Evolutionary conservation across 2,888 invertebrate genomes (phyloP), one percentile per base, ranked within the genome.

Genomic region (Limenitis camilla): DNA sequence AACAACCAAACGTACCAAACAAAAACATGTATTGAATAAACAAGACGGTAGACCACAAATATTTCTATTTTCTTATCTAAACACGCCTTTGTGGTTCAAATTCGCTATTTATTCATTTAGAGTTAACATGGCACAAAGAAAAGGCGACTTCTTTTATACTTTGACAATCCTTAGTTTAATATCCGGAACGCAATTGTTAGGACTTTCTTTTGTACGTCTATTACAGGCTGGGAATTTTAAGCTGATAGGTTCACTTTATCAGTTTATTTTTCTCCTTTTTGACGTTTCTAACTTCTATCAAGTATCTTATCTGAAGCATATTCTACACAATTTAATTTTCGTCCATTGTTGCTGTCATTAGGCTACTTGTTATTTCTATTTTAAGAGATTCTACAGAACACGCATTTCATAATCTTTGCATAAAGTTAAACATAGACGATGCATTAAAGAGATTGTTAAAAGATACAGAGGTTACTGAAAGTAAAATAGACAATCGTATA

Each of bases 61-160:
- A 45, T 53, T 53, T 27, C 42, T 40, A 50, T 56, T 53, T 36
- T 35, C 43, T 53, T 43, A 43, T 43, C 47, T 53, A 46, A 53
- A 53, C 44, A 40, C 49, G 40, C 56, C 47, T 60, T 58, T 52
- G 49, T 49, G 44, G 45, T 28, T 31, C 32, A 49, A 54, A 53
- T 58, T 54, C 40, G 43, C 32, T 45, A 50, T 50, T 54, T 56
- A 54, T 54, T 60, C 45, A 56, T 58, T 60, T 56, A 54, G 55
- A 54, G 49, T 49, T 53, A 60, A 55, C 51, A 53, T 47, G 45
- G 41, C 44, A 49, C 49, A 59, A 51, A 55, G 49, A 32, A 38
- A 36, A 47, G 48, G 29, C 30, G 46, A 32, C n/a, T 52, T 33
- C 43, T 42, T 57, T 57, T 52, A 46, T 54, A 46, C 57, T 57